Percentiles rank a stretch among this genome's conserved stretches.
These are phyloP conservation scores for Megaceryle torquata DNA, from an alignment of 2,113 vertebrate species.

Conservation along the genomic window DNA sequence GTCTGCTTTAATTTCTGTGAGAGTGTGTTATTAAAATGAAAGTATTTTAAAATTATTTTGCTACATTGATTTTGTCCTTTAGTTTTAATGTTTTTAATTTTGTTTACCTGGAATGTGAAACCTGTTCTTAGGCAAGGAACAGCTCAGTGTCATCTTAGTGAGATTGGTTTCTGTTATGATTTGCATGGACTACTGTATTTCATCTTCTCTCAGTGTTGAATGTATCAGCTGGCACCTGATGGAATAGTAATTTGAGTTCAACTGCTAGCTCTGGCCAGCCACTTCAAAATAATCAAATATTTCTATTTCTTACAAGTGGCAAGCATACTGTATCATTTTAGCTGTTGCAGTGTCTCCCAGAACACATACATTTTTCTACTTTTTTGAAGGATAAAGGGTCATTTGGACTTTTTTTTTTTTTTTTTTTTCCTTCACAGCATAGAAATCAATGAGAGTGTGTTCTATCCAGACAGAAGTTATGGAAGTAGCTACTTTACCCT, in stretches of 20 bases:
- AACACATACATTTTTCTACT: neutral
- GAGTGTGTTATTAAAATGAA: neutral
- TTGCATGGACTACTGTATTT: slow-evolving; percentile 1
- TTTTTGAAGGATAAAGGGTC: neutral
- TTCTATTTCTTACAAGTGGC: neutral
- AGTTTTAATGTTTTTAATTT: neutral
- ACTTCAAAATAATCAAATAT: neutral
- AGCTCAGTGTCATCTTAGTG: neutral
- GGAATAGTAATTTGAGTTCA: slow-evolving; percentile 26
- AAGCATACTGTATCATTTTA: neutral
- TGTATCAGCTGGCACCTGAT: neutral
- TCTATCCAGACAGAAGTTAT: neutral
- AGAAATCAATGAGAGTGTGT: neutral
- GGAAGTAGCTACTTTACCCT: neutral
- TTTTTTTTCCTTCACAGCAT: neutral
- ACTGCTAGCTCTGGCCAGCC: neutral
- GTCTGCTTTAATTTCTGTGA: neutral
- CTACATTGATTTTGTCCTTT: neutral
- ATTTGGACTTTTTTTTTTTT: neutral
- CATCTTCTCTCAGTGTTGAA: neutral
- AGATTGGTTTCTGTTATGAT: neutral
- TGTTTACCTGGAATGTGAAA: neutral
- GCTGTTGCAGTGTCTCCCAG: neutral
- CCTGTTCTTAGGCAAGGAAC: neutral
- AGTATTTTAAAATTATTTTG: neutral